These are phyloP conservation scores for Sclerodermus sp. DNA, from an alignment of 2,888 invertebrate genomes.

Conservation along the genomic window DNA sequence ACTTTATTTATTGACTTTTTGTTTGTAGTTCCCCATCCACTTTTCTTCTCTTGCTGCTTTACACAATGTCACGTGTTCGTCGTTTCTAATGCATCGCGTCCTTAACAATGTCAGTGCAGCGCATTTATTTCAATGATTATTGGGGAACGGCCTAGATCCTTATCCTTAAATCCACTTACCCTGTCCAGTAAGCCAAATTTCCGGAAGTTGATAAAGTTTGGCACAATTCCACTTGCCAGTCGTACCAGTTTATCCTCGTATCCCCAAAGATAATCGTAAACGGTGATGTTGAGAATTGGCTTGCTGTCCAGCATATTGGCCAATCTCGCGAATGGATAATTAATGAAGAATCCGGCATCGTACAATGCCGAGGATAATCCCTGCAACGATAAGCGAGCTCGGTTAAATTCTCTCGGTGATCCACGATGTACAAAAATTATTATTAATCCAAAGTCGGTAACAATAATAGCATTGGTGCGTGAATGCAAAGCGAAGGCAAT, in stretches of 20 bases:
- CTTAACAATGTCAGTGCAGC: too few relatives aligned
- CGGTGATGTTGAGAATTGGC: constrained; percentile 67
- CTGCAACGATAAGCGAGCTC: constrained; percentile 46
- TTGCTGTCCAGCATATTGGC: constrained; percentile 62
- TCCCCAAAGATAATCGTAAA: constrained; percentile 79
- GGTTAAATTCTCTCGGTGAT: too few relatives aligned
- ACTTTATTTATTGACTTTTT: too few relatives aligned
- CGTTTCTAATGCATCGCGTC: too few relatives aligned
- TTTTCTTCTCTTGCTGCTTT: too few relatives aligned
- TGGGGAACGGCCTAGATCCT: too few relatives aligned
- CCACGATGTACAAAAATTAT: background rate
- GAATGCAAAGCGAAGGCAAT: too few relatives aligned
- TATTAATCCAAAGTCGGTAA: too few relatives aligned
- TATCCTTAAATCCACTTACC: constrained; percentile 62
- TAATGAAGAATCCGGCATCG: constrained; percentile 62
- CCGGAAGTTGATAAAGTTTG: constrained; percentile 79
- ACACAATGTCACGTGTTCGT: too few relatives aligned
- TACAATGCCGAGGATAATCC: constrained; percentile 63
- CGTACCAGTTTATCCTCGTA: constrained; percentile 75
- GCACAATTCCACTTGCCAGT: constrained; percentile 70
- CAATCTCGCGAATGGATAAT: constrained; percentile 65
- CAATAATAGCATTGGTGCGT: too few relatives aligned
- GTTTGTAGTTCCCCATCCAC: too few relatives aligned
- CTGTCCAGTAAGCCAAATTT: constrained; percentile 80
- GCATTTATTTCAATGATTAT: too few relatives aligned